Conservation (phyloP, 2,797 vertebrate genomes). For the Chromis chromis region DNA sequence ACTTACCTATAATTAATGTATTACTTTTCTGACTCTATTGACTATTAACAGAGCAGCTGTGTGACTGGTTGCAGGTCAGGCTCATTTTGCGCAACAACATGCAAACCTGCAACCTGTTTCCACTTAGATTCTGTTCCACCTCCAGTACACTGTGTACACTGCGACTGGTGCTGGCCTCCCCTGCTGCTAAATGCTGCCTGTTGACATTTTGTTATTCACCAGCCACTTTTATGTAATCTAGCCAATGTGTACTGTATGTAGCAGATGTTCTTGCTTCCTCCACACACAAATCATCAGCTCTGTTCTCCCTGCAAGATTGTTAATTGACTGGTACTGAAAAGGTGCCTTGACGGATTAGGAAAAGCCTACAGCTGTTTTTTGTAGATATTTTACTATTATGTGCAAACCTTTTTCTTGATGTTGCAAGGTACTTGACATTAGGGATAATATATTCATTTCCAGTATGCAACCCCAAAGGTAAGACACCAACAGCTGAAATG, state of each 20-base stretch:
- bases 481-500: constrained; percentile 22
- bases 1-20: constrained; percentile 6
- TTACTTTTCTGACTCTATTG: constrained; percentile 16
- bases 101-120: constrained; percentile 41
- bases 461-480: constrained; percentile 19
- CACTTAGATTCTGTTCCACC: constrained; percentile 28
- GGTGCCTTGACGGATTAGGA: constrained; percentile 8
- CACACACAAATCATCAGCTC: constrained; percentile 67
- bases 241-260: constrained; percentile 75
- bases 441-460: constrained; percentile 21
- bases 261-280: constrained; percentile 72
- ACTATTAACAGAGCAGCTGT: constrained; percentile 33
- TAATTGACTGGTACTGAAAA: constrained; percentile 51
- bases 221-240: constrained; percentile 79
- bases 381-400: constrained; percentile 1
- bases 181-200: constrained; percentile 81
- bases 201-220: constrained; percentile 85
- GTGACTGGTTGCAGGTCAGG: constrained; percentile 10
- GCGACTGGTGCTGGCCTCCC: constrained; percentile 69
- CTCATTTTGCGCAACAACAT: constrained; percentile 13
- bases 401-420: constrained; percentile 7
- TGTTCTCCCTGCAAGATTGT: constrained; percentile 53
- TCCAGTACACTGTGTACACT: constrained; percentile 37
- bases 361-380: constrained; percentile 36
- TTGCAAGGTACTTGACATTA: constrained; percentile 24